A percentile compares a stretch with the other conserved stretches of the same genome.
These are phyloP conservation scores for Coregonus suidteri DNA, from an alignment of 2,797 vertebrate genomes.

Conservation along the genomic window DNA sequence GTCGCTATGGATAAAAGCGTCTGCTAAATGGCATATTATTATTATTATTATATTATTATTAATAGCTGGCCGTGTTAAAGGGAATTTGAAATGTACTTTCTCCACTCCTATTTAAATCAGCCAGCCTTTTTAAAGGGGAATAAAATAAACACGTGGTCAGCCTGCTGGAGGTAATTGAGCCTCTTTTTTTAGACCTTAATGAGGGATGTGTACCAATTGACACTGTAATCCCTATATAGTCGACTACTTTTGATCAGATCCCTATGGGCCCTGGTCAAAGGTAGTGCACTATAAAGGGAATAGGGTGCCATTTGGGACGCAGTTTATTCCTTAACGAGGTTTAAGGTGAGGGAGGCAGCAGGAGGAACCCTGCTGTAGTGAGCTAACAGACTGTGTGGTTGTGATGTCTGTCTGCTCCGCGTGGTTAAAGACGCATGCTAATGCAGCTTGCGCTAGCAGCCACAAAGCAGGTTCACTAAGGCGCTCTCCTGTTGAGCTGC, in stretches of 20 bases:
- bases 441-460: background rate
- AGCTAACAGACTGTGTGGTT: no score
- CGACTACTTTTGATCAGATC: no score
- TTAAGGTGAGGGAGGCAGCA: background rate
- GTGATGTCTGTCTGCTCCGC: background rate
- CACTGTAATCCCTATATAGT: no score
- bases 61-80: constrained; percentile 25
- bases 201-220: no score
- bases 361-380: background rate
- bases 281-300: no score
- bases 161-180: constrained; percentile 40
- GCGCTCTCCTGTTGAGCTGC: background rate
- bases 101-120: constrained; percentile 51
- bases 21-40: no score
- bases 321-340: background rate
- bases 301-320: background rate
- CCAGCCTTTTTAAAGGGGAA: constrained; percentile 40
- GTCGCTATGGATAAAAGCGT: no score
- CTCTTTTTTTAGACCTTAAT: constrained; percentile 1
- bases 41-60: background rate
- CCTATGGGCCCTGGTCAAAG: no score
- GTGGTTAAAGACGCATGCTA: background rate
- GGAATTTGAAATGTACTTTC: constrained; percentile 41
- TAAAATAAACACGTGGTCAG: constrained; percentile 49
- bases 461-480: background rate